A percentile compares a stretch with the other conserved stretches of the same genome.
Conservation (phyloP, 2,888 invertebrate genomes). For the Tineola bisselliella region DNA sequence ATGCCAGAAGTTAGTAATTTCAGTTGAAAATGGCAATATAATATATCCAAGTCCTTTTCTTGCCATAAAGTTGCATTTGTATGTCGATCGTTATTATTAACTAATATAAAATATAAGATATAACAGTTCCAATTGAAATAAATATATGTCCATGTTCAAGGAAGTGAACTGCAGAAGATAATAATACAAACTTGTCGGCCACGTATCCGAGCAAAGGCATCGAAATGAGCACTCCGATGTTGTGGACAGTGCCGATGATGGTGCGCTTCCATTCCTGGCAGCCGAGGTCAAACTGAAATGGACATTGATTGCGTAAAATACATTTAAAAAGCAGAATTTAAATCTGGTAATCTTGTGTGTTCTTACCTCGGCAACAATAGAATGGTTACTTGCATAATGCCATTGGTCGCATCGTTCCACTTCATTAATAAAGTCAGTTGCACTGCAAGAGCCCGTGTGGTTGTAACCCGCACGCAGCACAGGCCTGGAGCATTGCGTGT, state of each 20-base stretch:
- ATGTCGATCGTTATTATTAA: too few species aligned
- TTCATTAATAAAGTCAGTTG: slow-evolving; percentile 27
- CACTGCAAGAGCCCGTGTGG: slow-evolving; percentile 25
- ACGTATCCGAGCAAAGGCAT: slow-evolving; percentile 43
- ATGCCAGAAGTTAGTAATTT: too few species aligned
- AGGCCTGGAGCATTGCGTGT: slow-evolving; percentile 28
- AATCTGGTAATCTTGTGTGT: too few species aligned
- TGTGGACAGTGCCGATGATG: slow-evolving; percentile 46
- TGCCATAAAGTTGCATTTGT: too few species aligned
- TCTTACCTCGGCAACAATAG: slow-evolving; percentile 41
- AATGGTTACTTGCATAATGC: slow-evolving; percentile 42
- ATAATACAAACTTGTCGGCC: slow-evolving; percentile 34
- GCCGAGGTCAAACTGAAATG: slow-evolving; percentile 40
- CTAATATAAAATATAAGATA: too few species aligned
- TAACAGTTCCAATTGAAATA: too few species aligned
- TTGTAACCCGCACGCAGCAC: slow-evolving; percentile 19
- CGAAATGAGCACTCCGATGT: slow-evolving; percentile 37
- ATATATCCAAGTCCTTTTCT: too few species aligned
- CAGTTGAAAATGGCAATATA: too few species aligned
- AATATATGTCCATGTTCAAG: too few species aligned
- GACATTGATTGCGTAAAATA: too few species aligned
- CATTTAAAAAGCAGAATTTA: too few species aligned
- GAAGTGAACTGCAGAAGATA: too few species aligned
- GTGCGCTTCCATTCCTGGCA: slow-evolving; percentile 44
- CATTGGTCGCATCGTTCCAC: slow-evolving; percentile 32